Conservation (phyloP, 2,888 invertebrate genomes). For the Embidobia sp. region DNA sequence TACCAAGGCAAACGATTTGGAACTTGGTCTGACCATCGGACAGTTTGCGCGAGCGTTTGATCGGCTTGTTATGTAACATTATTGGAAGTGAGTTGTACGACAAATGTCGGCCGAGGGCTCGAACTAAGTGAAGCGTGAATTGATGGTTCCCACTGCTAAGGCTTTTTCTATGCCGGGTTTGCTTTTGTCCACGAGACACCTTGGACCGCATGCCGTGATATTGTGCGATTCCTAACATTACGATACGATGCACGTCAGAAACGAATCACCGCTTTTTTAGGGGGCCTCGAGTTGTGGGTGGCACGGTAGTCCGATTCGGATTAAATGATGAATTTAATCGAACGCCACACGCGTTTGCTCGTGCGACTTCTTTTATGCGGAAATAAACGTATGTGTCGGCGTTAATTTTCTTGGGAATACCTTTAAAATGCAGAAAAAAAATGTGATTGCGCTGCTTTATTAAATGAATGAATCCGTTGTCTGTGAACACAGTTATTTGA, state of each 20-base stretch:
- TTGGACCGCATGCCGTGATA: conserved; percentile 79
- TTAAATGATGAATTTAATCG: conserved; percentile 40
- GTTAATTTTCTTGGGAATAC: too few relatives aligned
- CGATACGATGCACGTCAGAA: conserved; percentile 50
- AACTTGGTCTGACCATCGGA: conserved; percentile 61
- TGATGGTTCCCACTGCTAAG: conserved; percentile 69
- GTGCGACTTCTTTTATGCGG: too few relatives aligned
- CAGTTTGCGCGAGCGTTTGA: conserved; percentile 40
- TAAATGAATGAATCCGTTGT: too few relatives aligned
- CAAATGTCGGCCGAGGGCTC: conserved; percentile 79
- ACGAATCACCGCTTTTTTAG: conserved; percentile 70
- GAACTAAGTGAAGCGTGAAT: conserved; percentile 81
- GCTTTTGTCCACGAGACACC: conserved; percentile 74
- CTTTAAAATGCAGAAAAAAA: too few relatives aligned
- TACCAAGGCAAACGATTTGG: conserved; percentile 29
- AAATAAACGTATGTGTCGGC: too few relatives aligned
- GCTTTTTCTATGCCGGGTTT: conserved; percentile 68
- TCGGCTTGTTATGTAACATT: conserved; percentile 78
- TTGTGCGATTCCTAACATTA: conserved; percentile 76
- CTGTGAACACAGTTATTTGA: too few relatives aligned
- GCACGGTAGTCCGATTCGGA: conserved; percentile 50
- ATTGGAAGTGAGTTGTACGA: conserved; percentile 79
- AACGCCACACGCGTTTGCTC: conserved; percentile 6
- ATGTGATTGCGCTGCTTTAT: too few relatives aligned
- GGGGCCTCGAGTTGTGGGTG: conserved; percentile 56